Evolutionary conservation across 2,113 vertebrate genomes (phyloP).

Genomic region (Varanus salvator): DNA sequence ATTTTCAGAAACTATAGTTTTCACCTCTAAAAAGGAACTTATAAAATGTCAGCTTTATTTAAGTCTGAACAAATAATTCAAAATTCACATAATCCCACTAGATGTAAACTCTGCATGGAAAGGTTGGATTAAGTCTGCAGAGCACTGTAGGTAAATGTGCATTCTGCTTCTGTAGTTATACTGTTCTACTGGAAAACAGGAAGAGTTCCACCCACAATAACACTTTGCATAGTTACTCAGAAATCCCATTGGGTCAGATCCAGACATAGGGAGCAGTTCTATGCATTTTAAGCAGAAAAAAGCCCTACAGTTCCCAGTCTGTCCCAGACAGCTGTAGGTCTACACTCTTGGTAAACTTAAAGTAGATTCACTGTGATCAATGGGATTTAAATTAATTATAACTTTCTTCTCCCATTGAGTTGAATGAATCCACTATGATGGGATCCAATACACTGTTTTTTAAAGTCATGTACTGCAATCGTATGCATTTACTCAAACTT

Average conservation of each 20-base stretch:
- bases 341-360: no score
- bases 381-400: neutral
- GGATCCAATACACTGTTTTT: neutral
- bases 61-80: constrained; percentile 75
- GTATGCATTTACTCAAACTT: neutral
- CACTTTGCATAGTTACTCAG: neutral
- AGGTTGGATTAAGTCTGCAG: constrained; percentile 69
- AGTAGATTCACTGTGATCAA: neutral
- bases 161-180: constrained; percentile 68
- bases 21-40: constrained; percentile 66
- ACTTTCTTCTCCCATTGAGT: neutral
- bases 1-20: constrained; percentile 53
- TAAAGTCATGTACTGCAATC: neutral
- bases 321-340: no score
- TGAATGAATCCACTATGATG: neutral
- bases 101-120: constrained; percentile 70
- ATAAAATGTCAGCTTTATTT: constrained; percentile 74
- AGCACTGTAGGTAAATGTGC: constrained; percentile 68
- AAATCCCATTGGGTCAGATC: neutral
- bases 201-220: constrained; percentile 60
- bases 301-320: no score
- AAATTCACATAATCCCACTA: constrained; percentile 79
- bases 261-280: neutral
- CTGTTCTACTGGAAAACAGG: constrained; percentile 60
- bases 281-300: no score